phyloP scores from a whole-genome alignment of 2,888 invertebrate species.

The Anthrax anthrax region DNA sequence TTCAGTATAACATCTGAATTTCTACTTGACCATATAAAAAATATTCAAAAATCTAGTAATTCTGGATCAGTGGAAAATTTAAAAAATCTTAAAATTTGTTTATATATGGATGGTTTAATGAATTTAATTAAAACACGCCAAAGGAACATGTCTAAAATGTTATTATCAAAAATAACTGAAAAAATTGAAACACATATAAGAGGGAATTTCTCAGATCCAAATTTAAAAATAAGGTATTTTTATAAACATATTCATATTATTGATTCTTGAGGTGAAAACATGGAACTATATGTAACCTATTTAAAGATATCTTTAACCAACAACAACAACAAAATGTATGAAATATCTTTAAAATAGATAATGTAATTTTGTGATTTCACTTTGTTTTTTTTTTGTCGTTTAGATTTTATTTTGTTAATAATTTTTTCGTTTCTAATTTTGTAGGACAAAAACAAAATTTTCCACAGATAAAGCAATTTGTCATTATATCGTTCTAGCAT shows the following conservation, averaged over 20 bases:
- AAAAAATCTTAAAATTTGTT: slow-evolving; percentile 22
- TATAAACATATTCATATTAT: not conserved
- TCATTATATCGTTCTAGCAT: slow-evolving; percentile 25
- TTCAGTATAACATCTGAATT: slow-evolving; percentile 25
- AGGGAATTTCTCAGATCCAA: slow-evolving; percentile 19
- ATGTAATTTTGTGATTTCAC: not conserved
- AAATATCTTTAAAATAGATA: no score
- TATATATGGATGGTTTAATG: slow-evolving; percentile 28
- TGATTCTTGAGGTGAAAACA: no score
- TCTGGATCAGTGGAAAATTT: slow-evolving; percentile 13
- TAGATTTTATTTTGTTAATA: not conserved
- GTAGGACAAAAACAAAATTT: slow-evolving; percentile 20
- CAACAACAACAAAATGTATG: no score
- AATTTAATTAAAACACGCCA: slow-evolving; percentile 20
- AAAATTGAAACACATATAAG: slow-evolving; percentile 30
- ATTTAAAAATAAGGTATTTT: slow-evolving; percentile 2
- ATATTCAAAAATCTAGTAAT: not conserved
- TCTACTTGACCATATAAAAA: slow-evolving; percentile 9
- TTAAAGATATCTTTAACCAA: no score
- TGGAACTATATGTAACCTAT: no score
- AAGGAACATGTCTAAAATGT: slow-evolving; percentile 17
- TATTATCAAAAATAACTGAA: slow-evolving; percentile 27
- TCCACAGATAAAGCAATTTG: slow-evolving; percentile 27
- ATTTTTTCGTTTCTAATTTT: slow-evolving; percentile 1
- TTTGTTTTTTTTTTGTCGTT: not conserved